These are phyloP conservation scores for Tachycineta bicolor DNA, from an alignment of 2,113 vertebrate species.

Conservation along the genomic window DNA sequence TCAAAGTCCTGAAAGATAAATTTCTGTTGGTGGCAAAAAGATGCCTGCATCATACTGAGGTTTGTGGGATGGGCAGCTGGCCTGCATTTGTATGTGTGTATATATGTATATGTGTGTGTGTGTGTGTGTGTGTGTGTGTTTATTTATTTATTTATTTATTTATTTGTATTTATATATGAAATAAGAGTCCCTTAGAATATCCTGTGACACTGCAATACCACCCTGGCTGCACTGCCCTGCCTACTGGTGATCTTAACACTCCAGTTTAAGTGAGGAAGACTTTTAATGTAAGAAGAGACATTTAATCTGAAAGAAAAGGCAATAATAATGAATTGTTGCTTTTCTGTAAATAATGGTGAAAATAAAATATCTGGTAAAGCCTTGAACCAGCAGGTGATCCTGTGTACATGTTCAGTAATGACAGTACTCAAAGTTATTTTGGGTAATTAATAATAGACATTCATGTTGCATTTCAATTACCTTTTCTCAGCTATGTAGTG, in stretches of 20 bases:
- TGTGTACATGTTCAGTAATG: background rate
- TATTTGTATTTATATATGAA: background rate
- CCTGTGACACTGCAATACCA: background rate
- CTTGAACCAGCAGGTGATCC: background rate
- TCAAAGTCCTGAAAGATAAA: background rate
- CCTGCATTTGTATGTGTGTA: background rate
- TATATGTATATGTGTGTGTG: too few relatives aligned
- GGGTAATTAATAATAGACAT: background rate
- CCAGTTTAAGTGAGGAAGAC: background rate
- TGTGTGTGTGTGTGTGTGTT: too few relatives aligned
- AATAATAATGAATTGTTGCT: background rate
- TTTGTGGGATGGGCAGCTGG: background rate
- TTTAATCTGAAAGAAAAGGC: background rate
- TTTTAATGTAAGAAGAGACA: background rate
- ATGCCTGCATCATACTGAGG: background rate
- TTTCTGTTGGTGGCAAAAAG: background rate
- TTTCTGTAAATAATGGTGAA: background rate
- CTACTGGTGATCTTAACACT: background rate
- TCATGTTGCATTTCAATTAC: background rate
- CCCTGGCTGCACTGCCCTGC: background rate
- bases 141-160: too few relatives aligned
- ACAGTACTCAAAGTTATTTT: background rate
- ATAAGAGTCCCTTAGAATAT: background rate
- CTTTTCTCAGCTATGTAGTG: background rate
- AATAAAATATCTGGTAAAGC: background rate